Conservation (phyloP, 2,797 vertebrate genomes). For the Eulemur coronatus region DNA sequence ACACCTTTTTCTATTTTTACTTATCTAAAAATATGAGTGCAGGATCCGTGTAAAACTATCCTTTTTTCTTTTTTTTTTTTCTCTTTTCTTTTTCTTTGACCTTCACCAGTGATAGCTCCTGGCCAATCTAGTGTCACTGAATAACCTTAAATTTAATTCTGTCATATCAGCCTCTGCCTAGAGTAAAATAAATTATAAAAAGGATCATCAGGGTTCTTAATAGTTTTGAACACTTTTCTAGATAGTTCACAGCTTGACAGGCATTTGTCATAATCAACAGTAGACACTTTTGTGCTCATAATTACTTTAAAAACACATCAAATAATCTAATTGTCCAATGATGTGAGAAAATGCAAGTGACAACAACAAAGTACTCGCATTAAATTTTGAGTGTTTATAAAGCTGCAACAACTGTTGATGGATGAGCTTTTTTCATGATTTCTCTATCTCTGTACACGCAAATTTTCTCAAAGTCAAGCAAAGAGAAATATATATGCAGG, state of each 20-base stretch:
- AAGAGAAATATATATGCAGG: background rate
- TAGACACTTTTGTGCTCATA: background rate
- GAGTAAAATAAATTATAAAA: constrained; percentile 48
- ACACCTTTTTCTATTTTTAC: background rate
- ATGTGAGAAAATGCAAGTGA: background rate
- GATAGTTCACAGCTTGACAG: constrained; percentile 14
- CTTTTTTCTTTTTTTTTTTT: too few species aligned
- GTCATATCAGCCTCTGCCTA: background rate
- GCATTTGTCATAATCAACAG: constrained; percentile 46
- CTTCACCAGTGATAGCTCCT: background rate
- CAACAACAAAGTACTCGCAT: background rate
- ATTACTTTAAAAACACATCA: constrained; percentile 37
- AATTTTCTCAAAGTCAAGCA: background rate
- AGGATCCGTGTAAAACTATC: background rate
- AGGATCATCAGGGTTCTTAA: background rate
- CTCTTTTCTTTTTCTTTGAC: background rate
- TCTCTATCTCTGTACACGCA: background rate
- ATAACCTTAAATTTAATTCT: constrained; percentile 47
- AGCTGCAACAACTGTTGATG: background rate
- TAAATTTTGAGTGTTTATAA: constrained; percentile 1
- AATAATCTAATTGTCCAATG: constrained; percentile 6
- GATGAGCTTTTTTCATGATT: background rate
- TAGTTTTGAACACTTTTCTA: background rate
- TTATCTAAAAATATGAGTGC: background rate
- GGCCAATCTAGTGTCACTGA: background rate